Conservation (phyloP, 2,113 vertebrate genomes). For the Osmerus mordax region DNA sequence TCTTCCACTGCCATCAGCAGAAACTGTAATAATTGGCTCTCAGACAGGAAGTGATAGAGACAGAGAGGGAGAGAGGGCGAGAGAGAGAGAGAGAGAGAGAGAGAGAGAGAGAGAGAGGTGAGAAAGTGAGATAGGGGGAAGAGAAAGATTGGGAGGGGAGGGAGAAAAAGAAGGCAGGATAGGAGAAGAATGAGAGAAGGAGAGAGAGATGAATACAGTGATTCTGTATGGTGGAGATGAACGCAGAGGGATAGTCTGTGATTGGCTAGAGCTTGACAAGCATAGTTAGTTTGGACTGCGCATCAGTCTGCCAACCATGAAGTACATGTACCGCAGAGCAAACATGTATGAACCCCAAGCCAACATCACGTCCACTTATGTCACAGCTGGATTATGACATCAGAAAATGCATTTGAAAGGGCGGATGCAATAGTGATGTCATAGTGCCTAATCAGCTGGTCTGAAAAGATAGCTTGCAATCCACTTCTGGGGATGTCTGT, state of each 20-base stretch:
- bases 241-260: not conserved
- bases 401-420: not conserved
- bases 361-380: too few species aligned
- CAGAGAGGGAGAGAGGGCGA: not conserved
- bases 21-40: conserved; percentile 8
- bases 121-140: conserved; percentile 5
- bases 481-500: too few species aligned
- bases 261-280: not conserved
- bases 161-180: not conserved
- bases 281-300: not conserved
- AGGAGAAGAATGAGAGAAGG: not conserved
- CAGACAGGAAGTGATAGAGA: conserved; percentile 4
- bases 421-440: not conserved
- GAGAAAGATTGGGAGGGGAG: not conserved
- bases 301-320: not conserved
- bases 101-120: not conserved
- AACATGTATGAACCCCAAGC: too few species aligned
- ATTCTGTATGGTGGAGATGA: too few species aligned
- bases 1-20: not conserved
- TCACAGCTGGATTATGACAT: not conserved
- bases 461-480: too few species aligned
- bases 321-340: not conserved
- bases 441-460: too few species aligned
- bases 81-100: conserved; percentile 6
- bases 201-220: too few species aligned